Conservation (phyloP, 2,113 vertebrate genomes). For the Brachionichthys hirsutus region DNA sequence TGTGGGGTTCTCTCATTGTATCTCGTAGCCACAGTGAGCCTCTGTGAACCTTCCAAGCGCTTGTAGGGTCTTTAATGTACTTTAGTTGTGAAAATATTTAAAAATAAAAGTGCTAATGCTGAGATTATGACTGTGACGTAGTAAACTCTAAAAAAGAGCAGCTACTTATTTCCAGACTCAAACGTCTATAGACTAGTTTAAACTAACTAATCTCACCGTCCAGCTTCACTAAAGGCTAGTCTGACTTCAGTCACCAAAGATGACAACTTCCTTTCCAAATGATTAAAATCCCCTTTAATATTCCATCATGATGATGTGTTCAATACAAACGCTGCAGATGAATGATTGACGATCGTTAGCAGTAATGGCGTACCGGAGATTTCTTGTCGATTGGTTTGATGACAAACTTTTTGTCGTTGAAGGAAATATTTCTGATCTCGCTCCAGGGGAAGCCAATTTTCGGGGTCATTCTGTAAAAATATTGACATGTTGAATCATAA, state of each 20-base stretch:
- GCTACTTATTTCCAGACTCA: slow-evolving; percentile 16
- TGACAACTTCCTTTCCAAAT: too few relatives aligned
- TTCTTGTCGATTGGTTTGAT: slow-evolving; percentile 99
- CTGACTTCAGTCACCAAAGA: neutral
- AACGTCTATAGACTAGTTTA: slow-evolving; percentile 14
- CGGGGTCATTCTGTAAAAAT: slow-evolving; percentile 86
- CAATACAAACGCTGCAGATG: neutral
- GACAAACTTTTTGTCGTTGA: slow-evolving; percentile 98
- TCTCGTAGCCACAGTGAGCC: slow-evolving; percentile 11
- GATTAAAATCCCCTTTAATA: neutral
- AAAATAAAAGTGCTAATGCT: neutral
- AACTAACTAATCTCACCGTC: neutral
- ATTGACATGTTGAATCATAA: neutral
- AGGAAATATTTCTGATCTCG: slow-evolving; percentile 97
- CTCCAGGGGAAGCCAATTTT: slow-evolving; percentile 99
- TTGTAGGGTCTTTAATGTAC: neutral
- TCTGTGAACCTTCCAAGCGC: neutral
- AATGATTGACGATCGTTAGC: too few relatives aligned
- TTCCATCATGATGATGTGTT: neutral
- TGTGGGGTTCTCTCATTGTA: slow-evolving; percentile 17
- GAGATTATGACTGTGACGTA: neutral
- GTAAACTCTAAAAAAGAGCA: slow-evolving; percentile 1
- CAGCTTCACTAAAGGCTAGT: slow-evolving; percentile 1
- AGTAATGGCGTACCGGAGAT: slow-evolving; percentile 81
- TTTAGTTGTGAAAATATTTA: slow-evolving; percentile 7